A percentile compares a stretch with the other conserved stretches of the same genome.
Evolutionary conservation across 1,140 invertebrate genomes (phyloP).

Genomic region (Brachionus rubens): DNA sequence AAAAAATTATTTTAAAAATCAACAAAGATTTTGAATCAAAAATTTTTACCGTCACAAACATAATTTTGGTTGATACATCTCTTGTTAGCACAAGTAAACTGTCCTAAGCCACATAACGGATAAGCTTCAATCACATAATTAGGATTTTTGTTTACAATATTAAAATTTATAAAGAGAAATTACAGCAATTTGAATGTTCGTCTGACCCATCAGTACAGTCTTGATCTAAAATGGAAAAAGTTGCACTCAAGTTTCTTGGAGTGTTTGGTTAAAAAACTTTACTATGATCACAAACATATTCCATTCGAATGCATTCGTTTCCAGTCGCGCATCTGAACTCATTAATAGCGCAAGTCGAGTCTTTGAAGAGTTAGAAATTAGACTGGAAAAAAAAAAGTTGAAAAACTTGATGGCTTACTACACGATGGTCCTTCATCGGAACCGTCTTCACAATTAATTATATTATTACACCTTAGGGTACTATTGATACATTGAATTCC

Average conservation of each 20-base stretch:
- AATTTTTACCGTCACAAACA: constrained; percentile 52
- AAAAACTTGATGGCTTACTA: too few species aligned
- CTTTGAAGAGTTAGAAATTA: not conserved
- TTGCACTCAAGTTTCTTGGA: not conserved
- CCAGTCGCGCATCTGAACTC: constrained; percentile 9
- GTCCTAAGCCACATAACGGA: constrained; percentile 17
- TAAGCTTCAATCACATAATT: too few species aligned
- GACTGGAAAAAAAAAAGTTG: too few species aligned
- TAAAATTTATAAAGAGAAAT: not conserved
- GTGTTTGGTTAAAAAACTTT: not conserved
- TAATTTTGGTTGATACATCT: constrained; percentile 52
- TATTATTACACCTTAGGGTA: constrained; percentile 53
- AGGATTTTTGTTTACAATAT: too few species aligned
- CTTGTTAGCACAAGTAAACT: constrained; percentile 46
- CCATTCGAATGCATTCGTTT: constrained; percentile 9
- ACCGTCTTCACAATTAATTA: constrained; percentile 56
- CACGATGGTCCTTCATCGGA: constrained; percentile 53
- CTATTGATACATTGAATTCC: constrained; percentile 52
- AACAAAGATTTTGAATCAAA: too few species aligned
- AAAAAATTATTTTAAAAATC: not conserved
- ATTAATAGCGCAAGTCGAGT: not conserved
- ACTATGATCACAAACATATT: constrained; percentile 35
- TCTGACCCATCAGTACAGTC: constrained; percentile 39
- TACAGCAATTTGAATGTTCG: constrained; percentile 33
- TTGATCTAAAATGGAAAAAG: not conserved